Conservation (phyloP, 2,113 vertebrate genomes). For the Heterocephalus glaber region DNA sequence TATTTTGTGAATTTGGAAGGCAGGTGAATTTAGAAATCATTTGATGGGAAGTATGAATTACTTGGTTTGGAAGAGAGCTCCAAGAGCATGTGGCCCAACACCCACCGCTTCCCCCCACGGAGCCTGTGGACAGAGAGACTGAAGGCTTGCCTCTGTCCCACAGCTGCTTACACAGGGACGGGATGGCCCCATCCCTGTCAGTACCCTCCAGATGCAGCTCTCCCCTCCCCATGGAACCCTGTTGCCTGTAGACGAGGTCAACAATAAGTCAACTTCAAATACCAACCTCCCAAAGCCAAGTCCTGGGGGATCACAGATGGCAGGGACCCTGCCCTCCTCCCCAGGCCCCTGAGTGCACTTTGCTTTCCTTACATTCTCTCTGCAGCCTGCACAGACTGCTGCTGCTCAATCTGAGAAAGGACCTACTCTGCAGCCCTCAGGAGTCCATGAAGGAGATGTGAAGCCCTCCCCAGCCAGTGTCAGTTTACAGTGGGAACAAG, state of each 20-base stretch:
- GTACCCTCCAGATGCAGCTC: background rate
- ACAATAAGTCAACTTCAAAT: constrained; percentile 3
- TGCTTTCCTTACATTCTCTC: background rate
- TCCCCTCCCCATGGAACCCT: background rate
- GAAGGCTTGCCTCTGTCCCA: background rate
- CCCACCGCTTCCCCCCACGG: background rate
- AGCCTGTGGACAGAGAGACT: background rate
- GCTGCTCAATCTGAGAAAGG: background rate
- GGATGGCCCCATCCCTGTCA: background rate
- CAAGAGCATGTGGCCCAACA: background rate
- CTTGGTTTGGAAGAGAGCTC: background rate
- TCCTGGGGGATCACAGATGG: background rate
- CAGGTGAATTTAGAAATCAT: background rate
- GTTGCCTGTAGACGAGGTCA: background rate
- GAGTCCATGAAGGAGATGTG: background rate
- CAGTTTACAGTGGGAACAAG: constrained; percentile 20
- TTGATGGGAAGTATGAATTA: background rate
- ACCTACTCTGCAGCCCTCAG: background rate
- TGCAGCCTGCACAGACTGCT: background rate
- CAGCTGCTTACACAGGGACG: background rate
- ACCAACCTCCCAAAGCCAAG: background rate
- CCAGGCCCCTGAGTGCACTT: background rate
- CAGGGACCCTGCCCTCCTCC: background rate
- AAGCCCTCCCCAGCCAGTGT: background rate
- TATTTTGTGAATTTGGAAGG: background rate